Evolutionary conservation across 2,113 vertebrate genomes (phyloP).

Genomic region (Strix uralensis): DNA sequence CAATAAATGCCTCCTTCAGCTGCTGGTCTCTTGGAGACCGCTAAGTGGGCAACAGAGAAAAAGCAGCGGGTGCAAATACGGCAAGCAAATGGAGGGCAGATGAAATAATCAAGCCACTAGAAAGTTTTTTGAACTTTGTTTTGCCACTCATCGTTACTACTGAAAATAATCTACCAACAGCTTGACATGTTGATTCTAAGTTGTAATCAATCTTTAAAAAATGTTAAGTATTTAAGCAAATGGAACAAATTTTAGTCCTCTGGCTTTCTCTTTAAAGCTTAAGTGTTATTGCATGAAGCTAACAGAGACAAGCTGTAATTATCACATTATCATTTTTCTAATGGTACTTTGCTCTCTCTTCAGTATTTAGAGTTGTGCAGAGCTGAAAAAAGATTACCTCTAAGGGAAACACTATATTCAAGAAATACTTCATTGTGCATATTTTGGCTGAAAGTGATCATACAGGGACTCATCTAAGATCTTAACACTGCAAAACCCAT

Average conservation of each 20-base stretch:
- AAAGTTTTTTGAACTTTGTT: not conserved
- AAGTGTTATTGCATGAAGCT: not conserved
- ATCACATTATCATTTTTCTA: not conserved
- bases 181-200: not conserved
- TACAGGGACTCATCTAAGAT: not conserved
- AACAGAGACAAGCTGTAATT: not conserved
- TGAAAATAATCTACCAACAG: not conserved
- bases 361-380: not conserved
- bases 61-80: not conserved
- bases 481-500: not conserved
- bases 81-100: not conserved
- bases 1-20: not conserved
- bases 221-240: not conserved
- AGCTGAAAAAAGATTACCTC: not conserved
- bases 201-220: not conserved
- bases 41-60: not conserved
- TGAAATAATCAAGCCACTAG: not conserved
- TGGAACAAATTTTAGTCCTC: accelerated
- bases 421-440: not conserved
- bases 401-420: not conserved
- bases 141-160: not conserved
- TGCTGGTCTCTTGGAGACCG: not conserved
- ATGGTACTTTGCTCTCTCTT: not conserved
- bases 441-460: not conserved
- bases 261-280: not conserved